These are phyloP conservation scores for Panagrolaimus sp. DNA, from an alignment of 1,140 invertebrate genomes.

Conservation along the genomic window DNA sequence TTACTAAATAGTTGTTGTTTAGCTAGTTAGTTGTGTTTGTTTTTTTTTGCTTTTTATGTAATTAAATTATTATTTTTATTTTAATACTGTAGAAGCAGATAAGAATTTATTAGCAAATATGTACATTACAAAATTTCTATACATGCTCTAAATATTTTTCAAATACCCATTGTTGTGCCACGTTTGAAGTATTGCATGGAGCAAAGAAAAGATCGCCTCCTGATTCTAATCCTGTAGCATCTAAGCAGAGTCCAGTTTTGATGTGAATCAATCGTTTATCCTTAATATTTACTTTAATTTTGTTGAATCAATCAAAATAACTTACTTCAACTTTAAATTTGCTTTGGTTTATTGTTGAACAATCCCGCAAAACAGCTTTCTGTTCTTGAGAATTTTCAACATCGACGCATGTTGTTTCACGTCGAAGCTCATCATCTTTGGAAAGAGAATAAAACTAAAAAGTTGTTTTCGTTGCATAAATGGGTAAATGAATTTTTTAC, in stretches of 20 bases:
- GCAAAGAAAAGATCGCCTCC: constrained; percentile 43
- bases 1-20: too few species aligned
- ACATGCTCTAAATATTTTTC: background rate
- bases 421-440: constrained; percentile 31
- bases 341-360: background rate
- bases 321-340: background rate
- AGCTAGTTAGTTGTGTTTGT: too few species aligned
- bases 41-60: too few species aligned
- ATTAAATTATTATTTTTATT: too few species aligned
- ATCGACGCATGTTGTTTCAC: constrained; percentile 50
- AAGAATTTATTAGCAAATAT: too few species aligned
- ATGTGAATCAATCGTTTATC: constrained; percentile 30
- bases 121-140: too few species aligned
- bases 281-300: background rate
- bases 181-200: constrained; percentile 1
- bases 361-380: too few species aligned
- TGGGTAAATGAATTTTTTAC: background rate
- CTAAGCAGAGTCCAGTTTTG: constrained; percentile 30
- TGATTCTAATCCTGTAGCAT: constrained; percentile 22
- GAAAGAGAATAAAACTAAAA: constrained; percentile 48
- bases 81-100: too few species aligned
- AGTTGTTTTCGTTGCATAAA: constrained; percentile 15
- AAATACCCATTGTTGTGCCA: constrained; percentile 28
- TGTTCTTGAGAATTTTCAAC: background rate
- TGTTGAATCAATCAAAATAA: too few species aligned